Conservation (phyloP, 2,888 invertebrate genomes). For the Andrena dorsata region DNA sequence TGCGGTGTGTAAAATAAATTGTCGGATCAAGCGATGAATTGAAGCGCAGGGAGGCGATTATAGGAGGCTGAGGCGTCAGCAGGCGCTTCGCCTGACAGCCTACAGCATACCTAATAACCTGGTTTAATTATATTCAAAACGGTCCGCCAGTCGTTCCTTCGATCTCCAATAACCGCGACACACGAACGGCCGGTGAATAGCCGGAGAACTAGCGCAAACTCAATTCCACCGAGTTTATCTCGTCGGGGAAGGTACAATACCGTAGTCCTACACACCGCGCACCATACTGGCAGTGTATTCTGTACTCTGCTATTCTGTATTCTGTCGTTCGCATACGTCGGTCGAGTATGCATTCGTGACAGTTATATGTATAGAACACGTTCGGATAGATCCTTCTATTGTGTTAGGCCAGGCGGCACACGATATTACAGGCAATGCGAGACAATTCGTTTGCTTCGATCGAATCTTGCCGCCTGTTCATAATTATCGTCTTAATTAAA, state of each 20-base stretch:
- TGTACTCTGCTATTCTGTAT: neutral
- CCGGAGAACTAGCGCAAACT: constrained; percentile 77
- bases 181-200: constrained; percentile 62
- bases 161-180: constrained; percentile 76
- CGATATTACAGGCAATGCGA: neutral
- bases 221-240: constrained; percentile 67
- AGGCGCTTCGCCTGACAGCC: neutral
- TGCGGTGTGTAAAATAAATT: neutral
- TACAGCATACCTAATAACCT: constrained; percentile 48
- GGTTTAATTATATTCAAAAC: constrained; percentile 77
- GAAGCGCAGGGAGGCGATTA: neutral
- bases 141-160: constrained; percentile 59
- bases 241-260: constrained; percentile 39
- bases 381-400: constrained; percentile 40
- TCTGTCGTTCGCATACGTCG: constrained; percentile 26
- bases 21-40: neutral
- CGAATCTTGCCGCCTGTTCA: neutral
- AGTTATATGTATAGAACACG: constrained; percentile 24
- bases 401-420: constrained; percentile 3
- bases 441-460: constrained; percentile 1
- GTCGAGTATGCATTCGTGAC: constrained; percentile 29
- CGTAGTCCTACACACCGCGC: neutral
- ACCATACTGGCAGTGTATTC: no score
- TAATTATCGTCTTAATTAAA: no score
- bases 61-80: no score